phyloP scores from a whole-genome alignment of 2,113 vertebrate genomes.

The Clupea harengus region DNA sequence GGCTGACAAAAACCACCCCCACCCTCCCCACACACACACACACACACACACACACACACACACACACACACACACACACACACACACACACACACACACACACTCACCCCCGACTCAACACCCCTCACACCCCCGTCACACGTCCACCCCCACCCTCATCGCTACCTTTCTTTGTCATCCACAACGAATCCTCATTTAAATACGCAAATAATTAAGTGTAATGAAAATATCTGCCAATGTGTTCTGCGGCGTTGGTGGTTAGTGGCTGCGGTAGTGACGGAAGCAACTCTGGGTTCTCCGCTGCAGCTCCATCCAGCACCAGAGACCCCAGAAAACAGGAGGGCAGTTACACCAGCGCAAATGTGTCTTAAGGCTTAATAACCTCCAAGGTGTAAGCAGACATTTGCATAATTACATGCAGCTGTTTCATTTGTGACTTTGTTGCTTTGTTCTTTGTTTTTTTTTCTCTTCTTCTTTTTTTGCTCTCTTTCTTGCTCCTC shows the following conservation, averaged over 20 bases:
- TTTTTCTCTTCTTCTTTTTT: conserved; percentile 31
- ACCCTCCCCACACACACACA: too few relatives aligned
- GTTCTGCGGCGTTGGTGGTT: conserved; percentile 47
- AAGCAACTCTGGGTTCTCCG: conserved; percentile 51
- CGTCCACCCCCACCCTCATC: neutral
- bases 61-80: neutral
- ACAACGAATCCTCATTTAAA: conserved; percentile 56
- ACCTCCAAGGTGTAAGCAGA: conserved; percentile 72
- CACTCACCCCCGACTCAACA: neutral
- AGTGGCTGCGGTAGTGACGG: neutral
- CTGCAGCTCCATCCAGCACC: conserved; percentile 64
- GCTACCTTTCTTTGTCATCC: conserved; percentile 49
- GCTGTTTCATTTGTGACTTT: conserved; percentile 76
- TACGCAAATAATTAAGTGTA: conserved; percentile 70
- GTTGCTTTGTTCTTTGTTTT: conserved; percentile 68
- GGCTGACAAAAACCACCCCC: conserved; percentile 40
- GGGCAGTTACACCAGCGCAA: conserved; percentile 71
- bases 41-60: neutral
- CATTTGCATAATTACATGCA: conserved; percentile 77
- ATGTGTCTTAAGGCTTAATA: conserved; percentile 76
- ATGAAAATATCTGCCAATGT: conserved; percentile 69
- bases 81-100: neutral
- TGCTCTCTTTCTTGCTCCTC: neutral
- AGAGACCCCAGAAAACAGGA: conserved; percentile 65
- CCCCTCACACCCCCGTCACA: neutral